Evolutionary conservation across 1,140 invertebrate genomes (phyloP).

Genomic region (Sogatella furcifera): DNA sequence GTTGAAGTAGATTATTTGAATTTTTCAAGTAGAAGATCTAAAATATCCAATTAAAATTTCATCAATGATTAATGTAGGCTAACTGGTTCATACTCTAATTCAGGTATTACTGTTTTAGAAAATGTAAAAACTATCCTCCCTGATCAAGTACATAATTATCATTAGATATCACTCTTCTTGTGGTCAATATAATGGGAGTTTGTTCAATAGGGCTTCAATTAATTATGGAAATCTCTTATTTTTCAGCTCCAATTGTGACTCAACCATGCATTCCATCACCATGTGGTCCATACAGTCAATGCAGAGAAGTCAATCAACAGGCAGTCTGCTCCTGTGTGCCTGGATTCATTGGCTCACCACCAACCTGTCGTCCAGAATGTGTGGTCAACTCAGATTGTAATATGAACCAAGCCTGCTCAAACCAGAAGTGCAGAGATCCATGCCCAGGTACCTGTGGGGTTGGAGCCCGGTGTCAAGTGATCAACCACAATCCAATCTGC

Average conservation of each 20-base stretch:
- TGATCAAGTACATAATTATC: too few species aligned
- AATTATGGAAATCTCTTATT: neutral
- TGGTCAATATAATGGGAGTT: slow-evolving; percentile 25
- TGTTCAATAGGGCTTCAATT: neutral
- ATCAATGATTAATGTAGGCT: too few species aligned
- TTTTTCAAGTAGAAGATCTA: too few species aligned
- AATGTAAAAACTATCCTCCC: too few species aligned
- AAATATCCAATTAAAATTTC: too few species aligned
- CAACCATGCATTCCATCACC: slow-evolving; percentile 43
- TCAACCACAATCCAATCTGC: slow-evolving; percentile 53
- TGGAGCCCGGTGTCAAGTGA: slow-evolving; percentile 51
- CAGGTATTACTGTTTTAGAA: too few species aligned
- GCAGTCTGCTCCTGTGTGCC: slow-evolving; percentile 44
- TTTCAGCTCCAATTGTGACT: slow-evolving; percentile 33
- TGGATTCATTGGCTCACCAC: slow-evolving; percentile 35
- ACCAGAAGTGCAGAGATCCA: slow-evolving; percentile 42
- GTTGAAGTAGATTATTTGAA: too few species aligned
- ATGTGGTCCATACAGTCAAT: slow-evolving; percentile 60
- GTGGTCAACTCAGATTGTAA: slow-evolving; percentile 40
- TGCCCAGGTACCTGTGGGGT: slow-evolving; percentile 43
- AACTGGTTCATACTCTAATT: too few species aligned
- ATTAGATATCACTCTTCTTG: slow-evolving; percentile 1
- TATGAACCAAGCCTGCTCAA: slow-evolving; percentile 39
- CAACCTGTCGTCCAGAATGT: slow-evolving; percentile 42
- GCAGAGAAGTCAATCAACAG: slow-evolving; percentile 41